Base-by-base conservation (phyloP, 2,797 vertebrate species). In the Enteromius unitaeniatus region DNA sequence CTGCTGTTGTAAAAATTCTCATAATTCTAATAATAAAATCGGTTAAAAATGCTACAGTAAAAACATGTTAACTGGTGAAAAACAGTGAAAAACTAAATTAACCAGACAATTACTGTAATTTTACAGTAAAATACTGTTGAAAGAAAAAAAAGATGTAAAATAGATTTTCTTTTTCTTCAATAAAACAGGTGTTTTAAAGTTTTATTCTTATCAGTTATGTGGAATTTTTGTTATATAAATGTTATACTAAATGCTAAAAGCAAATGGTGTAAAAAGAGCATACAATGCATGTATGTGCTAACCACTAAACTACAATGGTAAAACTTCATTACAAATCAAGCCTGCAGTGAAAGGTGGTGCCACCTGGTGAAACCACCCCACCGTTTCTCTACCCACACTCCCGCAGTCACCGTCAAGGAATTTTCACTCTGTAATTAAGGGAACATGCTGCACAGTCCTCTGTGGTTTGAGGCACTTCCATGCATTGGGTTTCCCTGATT, bases 401-500 rank as follows among this genome's bases (percentile, higher is more conserved):
- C 45, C 21, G 68, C 79, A 64, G 60, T 23, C 28, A 68, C 34
- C 62, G 23, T 79, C 17, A 26, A 49, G 21, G 26, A 21, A 81
- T 83, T 83, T 78, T 81, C 51, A 76, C 47, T 81, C 65, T 75
- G 49, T 69, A 40, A n/a, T 78, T 62, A 78, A 47, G 42, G 37
- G 76, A 81, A 73, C 45, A 74, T 51, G 75, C 69, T 80, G 37
- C 34, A 78, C 53, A 82, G 60, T 74, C 49, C 86, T 79, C 42
- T 78, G 78, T 47, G 73, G 74, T 76, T 77, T 67, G 62, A 78
- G 37, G 69, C 55, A 58, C 55, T 67, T 79, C 82, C 53, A 83
- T 51, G 23, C 64, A 68, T 58, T 51, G 9, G 62, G 28, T 78
- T 79, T 82, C 19, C 58, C 75, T 74, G 65, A 88, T 87, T 82